Evolutionary conservation across 2,797 vertebrate species (phyloP), one percentile per base, ranked within the genome.

Genomic region (Merluccius polli): DNA sequence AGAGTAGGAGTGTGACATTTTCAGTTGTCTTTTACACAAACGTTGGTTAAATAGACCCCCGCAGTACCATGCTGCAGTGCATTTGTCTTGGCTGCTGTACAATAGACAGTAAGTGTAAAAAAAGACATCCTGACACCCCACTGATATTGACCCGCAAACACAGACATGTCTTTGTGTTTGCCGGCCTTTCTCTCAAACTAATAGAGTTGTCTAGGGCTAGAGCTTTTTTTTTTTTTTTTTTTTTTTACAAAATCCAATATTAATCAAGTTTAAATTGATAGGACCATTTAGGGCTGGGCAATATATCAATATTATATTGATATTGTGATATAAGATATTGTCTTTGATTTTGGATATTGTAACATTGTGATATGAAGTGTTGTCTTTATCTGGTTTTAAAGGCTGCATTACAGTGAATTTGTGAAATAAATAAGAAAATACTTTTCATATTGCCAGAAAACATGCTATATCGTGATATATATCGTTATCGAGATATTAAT

Each of bases 21-120:
- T 85, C 88, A 82, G 77, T 91, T 87, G 79, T 83, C 84, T 89
- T 89, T 87, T 85, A 87, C 82, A 82, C 85, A 89, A 83, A 86
- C 87, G 31, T 21, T 79, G 85, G 80, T 88, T 84, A 84, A 87
- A 88, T 85, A 77, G 80, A 82, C 80, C 70, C 65, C 77, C 73
- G 82, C 78, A 83, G 81, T 87, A 81, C 85, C 79, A 79, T 41
- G 4, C 86, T 84, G 75, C 76, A 86, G 77, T 82, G 77, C 78
- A 78, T 87, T 89, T 85, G 86, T 89, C 86, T 88, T 86, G 81
- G 80, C 80, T 79, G 70, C 67, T 48, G 65, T 70, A 85, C 82
- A 89, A 86, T 81, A 74, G 81, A 78, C 44, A 67, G n/a, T 1
- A 27, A 27, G 59, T 65, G 59, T 65, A 83, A 76, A 76, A 18